A percentile compares a stretch with the other conserved stretches of the same genome.
These are phyloP conservation scores for Scelioninae gen. 2 DNA, from an alignment of 2,888 invertebrate species.

Conservation along the genomic window DNA sequence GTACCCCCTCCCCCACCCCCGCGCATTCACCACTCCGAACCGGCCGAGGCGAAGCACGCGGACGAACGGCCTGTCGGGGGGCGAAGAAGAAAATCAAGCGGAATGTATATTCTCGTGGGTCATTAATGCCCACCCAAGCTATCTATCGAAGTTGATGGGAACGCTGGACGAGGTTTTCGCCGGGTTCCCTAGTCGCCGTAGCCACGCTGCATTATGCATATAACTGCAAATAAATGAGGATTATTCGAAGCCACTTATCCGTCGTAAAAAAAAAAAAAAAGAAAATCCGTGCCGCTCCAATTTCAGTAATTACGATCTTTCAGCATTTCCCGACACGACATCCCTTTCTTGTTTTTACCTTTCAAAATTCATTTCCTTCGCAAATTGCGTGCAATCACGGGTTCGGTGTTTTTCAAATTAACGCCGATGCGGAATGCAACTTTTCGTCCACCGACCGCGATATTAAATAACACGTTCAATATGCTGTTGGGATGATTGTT, in stretches of 20 bases:
- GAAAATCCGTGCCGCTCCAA: conserved; percentile 16
- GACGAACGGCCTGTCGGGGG: conserved; percentile 18
- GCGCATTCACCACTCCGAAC: not conserved
- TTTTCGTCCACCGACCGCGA: too few relatives aligned
- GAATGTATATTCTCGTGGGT: conserved; percentile 68
- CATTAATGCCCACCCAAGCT: conserved; percentile 68
- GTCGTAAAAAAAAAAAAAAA: conserved; percentile 45
- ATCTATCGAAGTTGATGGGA: conserved; percentile 66
- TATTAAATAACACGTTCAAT: too few relatives aligned
- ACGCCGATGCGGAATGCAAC: too few relatives aligned
- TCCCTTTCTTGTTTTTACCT: not conserved
- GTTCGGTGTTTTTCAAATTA: too few relatives aligned
- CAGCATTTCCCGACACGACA: conserved; percentile 4
- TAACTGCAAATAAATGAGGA: conserved; percentile 67
- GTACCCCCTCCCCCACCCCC: not conserved
- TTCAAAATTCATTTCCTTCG: conserved; percentile 19
- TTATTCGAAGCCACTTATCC: conserved; percentile 60
- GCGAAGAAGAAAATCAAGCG: conserved; percentile 50
- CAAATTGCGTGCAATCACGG: not conserved
- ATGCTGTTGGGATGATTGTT: too few relatives aligned
- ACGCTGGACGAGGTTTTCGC: conserved; percentile 43
- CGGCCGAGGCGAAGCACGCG: not conserved
- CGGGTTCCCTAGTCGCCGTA: conserved; percentile 25
- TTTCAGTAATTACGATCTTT: conserved; percentile 45
- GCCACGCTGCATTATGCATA: conserved; percentile 64